Conservation (phyloP, 2,888 invertebrate species). For the Alsophila aescularia region DNA sequence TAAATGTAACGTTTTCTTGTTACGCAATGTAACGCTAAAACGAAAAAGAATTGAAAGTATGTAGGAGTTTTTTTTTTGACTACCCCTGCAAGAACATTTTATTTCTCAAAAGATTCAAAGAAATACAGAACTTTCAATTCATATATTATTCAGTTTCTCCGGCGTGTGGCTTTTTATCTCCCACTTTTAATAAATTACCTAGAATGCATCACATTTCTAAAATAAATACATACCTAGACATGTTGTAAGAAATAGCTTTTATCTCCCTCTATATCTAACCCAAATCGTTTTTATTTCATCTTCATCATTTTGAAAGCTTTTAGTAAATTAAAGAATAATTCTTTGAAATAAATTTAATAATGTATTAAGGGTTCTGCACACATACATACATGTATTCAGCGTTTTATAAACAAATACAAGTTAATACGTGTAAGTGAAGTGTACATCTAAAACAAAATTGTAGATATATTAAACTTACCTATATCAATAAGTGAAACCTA, state of each 20-base stretch:
- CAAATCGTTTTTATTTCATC: conserved; percentile 1
- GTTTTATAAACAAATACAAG: no score
- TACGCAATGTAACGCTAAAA: no score
- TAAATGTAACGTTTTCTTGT: no score
- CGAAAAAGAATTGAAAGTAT: no score
- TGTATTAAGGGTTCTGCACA: no score
- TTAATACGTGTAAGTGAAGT: no score
- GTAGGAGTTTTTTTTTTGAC: no score
- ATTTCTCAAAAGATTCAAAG: neutral
- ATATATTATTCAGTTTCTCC: conserved; percentile 6
- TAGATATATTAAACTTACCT: no score
- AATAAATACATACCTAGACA: conserved; percentile 4
- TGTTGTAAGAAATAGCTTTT: conserved; percentile 1
- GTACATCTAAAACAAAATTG: no score
- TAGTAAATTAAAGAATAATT: neutral
- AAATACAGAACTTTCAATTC: neutral
- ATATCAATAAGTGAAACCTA: no score
- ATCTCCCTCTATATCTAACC: conserved; percentile 1
- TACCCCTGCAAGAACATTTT: neutral
- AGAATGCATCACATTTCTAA: conserved; percentile 8
- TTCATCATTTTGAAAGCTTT: conserved; percentile 14
- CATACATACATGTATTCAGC: no score
- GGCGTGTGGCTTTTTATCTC: conserved; percentile 3
- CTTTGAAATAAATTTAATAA: neutral
- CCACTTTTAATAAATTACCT: conserved; percentile 3